These are phyloP conservation scores for Drosophila monieri DNA, from an alignment of 2,888 invertebrate genomes.

Conservation along the genomic window DNA sequence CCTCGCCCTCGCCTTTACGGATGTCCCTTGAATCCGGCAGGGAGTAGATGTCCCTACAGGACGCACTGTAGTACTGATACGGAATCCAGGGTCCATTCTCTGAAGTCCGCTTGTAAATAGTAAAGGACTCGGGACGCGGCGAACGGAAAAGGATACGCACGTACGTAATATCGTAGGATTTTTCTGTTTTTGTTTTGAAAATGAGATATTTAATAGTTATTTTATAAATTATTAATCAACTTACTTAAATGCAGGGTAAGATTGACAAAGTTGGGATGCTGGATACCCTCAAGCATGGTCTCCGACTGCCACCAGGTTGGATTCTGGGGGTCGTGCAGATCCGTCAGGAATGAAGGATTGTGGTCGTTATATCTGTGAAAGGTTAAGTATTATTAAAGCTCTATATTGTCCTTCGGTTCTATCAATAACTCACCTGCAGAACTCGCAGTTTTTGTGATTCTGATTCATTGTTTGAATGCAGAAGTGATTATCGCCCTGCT, in stretches of 20 bases:
- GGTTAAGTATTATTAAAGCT: neutral
- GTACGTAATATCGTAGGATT: slow-evolving; percentile 98
- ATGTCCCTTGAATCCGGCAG: slow-evolving; percentile 90
- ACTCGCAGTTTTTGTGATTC: slow-evolving; percentile 91
- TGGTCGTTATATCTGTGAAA: slow-evolving; percentile 85
- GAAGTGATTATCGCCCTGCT: slow-evolving; percentile 90
- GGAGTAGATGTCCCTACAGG: slow-evolving; percentile 96
- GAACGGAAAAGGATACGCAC: slow-evolving; percentile 97
- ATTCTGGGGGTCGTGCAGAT: slow-evolving; percentile 94
- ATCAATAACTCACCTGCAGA: slow-evolving; percentile 86
- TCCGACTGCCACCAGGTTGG: slow-evolving; percentile 99
- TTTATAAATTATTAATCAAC: slow-evolving; percentile 52
- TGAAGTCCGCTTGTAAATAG: slow-evolving; percentile 93
- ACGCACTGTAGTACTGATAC: slow-evolving; percentile 96
- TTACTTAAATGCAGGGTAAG: slow-evolving; percentile 94
- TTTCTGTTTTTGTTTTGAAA: slow-evolving; percentile 87
- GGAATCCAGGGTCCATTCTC: slow-evolving; percentile 93
- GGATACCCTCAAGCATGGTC: slow-evolving; percentile 97
- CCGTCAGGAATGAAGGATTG: slow-evolving; percentile 92
- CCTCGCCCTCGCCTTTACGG: slow-evolving; percentile 91
- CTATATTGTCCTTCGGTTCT: neutral
- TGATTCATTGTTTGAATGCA: slow-evolving; percentile 96
- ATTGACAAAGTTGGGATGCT: slow-evolving; percentile 96
- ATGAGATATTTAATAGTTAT: neutral
- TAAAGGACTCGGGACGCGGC: slow-evolving; percentile 98